Percentiles rank a stretch among this genome's conserved stretches.
Evolutionary conservation across 2,113 vertebrate genomes (phyloP).

Genomic region (Nothobranchius kuhntae): DNA sequence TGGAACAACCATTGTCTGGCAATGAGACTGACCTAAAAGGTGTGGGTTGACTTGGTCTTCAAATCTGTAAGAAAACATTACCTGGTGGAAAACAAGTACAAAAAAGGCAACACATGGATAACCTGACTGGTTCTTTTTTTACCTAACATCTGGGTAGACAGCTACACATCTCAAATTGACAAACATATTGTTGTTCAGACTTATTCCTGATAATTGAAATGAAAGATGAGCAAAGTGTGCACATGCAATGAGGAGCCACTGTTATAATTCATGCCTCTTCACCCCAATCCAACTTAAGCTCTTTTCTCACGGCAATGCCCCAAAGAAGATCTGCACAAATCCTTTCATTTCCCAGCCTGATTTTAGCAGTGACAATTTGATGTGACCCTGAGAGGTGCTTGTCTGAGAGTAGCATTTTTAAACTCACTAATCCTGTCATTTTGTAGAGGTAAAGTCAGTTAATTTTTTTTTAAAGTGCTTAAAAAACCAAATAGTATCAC

Average conservation of each 20-base stretch:
- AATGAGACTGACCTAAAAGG: neutral
- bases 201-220: slow-evolving; percentile 58
- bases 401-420: neutral
- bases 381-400: slow-evolving; percentile 35
- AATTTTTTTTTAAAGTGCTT: slow-evolving; percentile 9
- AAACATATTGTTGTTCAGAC: slow-evolving; percentile 7
- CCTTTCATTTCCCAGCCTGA: slow-evolving; percentile 34
- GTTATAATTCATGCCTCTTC: slow-evolving; percentile 50
- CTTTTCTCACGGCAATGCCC: slow-evolving; percentile 40
- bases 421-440: neutral
- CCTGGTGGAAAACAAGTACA: neutral
- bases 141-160: slow-evolving; percentile 24
- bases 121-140: slow-evolving; percentile 25
- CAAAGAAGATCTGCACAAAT: slow-evolving; percentile 46
- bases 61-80: neutral
- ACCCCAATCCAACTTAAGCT: slow-evolving; percentile 43
- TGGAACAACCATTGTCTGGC: slow-evolving; percentile 1
- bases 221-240: slow-evolving; percentile 39
- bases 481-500: slow-evolving; percentile 24
- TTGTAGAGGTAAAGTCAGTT: slow-evolving; percentile 16
- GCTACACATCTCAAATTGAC: slow-evolving; percentile 24
- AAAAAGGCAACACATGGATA: neutral
- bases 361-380: slow-evolving; percentile 11
- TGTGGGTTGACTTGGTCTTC: neutral
- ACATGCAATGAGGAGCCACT: slow-evolving; percentile 31